Conservation (phyloP, 2,888 invertebrate species). For the Rotaria socialis region DNA sequence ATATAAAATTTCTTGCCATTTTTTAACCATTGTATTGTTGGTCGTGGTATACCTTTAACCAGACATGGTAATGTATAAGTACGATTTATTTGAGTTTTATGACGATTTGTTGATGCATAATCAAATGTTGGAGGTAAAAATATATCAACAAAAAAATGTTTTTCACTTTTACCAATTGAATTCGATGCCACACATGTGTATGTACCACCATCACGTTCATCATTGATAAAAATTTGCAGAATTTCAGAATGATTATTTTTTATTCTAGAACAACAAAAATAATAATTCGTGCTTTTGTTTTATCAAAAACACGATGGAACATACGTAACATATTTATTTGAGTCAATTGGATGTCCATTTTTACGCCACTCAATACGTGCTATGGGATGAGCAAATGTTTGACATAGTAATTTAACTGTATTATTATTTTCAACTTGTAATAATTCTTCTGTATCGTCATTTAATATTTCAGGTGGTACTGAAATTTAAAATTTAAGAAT, state of each 20-base stretch:
- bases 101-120: neutral
- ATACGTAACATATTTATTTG: neutral
- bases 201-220: slow-evolving; percentile 54
- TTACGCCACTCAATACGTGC: neutral
- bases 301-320: neutral
- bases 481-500: neutral
- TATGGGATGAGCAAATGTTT: slow-evolving; percentile 28
- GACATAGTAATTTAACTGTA: slow-evolving; percentile 26
- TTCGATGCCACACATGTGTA: slow-evolving; percentile 61
- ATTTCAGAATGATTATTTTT: neutral
- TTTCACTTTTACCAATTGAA: slow-evolving; percentile 59
- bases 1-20: slow-evolving; percentile 50
- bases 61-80: slow-evolving; percentile 50
- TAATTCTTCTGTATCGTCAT: slow-evolving; percentile 8
- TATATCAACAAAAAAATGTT: slow-evolving; percentile 57
- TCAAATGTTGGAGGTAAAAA: slow-evolving; percentile 17
- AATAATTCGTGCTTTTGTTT: no score
- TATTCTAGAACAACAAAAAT: neutral
- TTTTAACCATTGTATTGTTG: slow-evolving; percentile 54
- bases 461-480: slow-evolving; percentile 5
- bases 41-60: slow-evolving; percentile 53
- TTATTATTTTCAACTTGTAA: slow-evolving; percentile 6
- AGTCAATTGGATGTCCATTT: neutral
- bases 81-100: neutral
- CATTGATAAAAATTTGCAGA: neutral